Conservation (phyloP, 1,140 invertebrate genomes). For the Drosophila mauritiana region DNA sequence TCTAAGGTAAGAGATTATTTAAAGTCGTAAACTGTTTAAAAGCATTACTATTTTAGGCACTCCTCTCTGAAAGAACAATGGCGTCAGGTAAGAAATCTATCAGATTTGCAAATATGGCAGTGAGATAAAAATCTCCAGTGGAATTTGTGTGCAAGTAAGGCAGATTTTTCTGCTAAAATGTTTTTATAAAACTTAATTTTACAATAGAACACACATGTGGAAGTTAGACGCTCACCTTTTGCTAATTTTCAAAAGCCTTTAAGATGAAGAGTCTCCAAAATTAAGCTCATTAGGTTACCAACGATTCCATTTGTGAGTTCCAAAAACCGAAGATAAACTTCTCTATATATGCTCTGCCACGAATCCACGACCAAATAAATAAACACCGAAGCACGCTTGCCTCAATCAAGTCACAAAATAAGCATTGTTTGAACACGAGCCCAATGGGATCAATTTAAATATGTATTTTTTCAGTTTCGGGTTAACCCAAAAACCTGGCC, state of each 20-base stretch:
- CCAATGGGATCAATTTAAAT: conserved; percentile 69
- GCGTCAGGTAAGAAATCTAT: too few species aligned
- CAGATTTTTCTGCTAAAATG: too few species aligned
- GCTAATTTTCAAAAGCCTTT: not conserved
- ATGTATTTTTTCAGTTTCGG: conserved; percentile 13
- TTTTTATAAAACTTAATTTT: not conserved
- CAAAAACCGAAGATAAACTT: conserved; percentile 12
- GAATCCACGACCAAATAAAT: conserved; percentile 28
- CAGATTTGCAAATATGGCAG: too few species aligned
- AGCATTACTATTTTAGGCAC: not conserved
- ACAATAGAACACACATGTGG: too few species aligned
- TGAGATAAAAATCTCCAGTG: too few species aligned
- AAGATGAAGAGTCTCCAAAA: not conserved
- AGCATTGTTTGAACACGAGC: conserved; percentile 79
- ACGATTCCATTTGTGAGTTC: not conserved
- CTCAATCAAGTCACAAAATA: conserved; percentile 48
- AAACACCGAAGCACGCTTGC: conserved; percentile 30
- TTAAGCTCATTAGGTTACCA: conserved; percentile 5
- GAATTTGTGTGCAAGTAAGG: too few species aligned
- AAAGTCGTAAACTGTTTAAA: too few species aligned
- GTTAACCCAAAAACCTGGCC: conserved; percentile 34
- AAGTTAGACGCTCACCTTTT: too few species aligned
- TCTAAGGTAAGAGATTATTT: not conserved
- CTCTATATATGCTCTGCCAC: conserved; percentile 30
- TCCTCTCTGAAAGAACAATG: too few species aligned